Evolutionary conservation across 2,113 vertebrate species (phyloP).

Genomic region (Ptilonorhynchus violaceus): DNA sequence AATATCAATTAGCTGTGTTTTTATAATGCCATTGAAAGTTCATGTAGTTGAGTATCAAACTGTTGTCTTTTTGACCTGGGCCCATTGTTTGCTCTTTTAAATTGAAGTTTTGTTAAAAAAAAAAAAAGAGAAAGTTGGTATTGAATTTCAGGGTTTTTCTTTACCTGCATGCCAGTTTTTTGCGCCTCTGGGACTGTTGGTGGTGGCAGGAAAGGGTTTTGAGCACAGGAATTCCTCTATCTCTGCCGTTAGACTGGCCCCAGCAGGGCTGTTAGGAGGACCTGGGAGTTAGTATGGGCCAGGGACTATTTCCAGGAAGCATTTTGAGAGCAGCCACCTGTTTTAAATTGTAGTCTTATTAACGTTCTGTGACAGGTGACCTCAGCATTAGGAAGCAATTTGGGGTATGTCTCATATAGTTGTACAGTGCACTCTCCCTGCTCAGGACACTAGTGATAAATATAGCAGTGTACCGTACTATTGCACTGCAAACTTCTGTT

Average conservation of each 20-base stretch:
- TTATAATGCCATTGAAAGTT: background rate
- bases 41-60: background rate
- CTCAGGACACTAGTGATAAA: background rate
- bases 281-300: background rate
- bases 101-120: background rate
- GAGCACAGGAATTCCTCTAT: background rate
- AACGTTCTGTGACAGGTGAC: background rate
- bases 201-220: background rate
- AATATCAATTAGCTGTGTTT: background rate
- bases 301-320: background rate
- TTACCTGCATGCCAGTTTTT: background rate
- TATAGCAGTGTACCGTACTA: background rate
- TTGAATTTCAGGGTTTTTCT: background rate
- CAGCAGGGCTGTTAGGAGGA: background rate
- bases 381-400: background rate
- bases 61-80: background rate
- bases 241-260: background rate
- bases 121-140: background rate
- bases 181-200: background rate
- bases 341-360: background rate
- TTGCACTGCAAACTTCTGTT: background rate
- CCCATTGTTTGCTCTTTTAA: background rate
- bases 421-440: background rate
- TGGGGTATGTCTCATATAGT: background rate
- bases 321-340: background rate